These are phyloP conservation scores for Tinea trinotella DNA, from an alignment of 2,888 invertebrate genomes.

Conservation along the genomic window DNA sequence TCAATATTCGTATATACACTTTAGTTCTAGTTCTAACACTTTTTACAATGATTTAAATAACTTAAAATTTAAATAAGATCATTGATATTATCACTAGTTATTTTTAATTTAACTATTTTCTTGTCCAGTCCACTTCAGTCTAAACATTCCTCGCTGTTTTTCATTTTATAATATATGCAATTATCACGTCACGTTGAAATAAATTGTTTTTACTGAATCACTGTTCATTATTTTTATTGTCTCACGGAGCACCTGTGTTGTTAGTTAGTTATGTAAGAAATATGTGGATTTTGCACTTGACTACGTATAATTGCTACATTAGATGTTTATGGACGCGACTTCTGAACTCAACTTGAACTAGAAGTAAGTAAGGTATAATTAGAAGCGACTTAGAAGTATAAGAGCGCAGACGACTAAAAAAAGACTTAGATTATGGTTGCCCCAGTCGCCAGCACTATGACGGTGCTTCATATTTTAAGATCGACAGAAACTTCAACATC, in stretches of 20 bases:
- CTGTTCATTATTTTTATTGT: conserved; percentile 37
- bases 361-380: no score
- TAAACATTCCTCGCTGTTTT: conserved; percentile 71
- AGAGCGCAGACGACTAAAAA: no score
- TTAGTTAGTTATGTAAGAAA: neutral
- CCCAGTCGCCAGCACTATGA: no score
- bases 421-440: no score
- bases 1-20: neutral
- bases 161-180: conserved; percentile 52
- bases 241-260: conserved; percentile 39
- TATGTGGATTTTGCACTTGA: conserved; percentile 35
- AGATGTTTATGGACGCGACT: no score
- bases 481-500: no score
- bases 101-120: conserved; percentile 29
- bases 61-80: conserved; percentile 49
- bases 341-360: no score
- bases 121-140: conserved; percentile 33
- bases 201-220: conserved; percentile 33
- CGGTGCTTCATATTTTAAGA: no score
- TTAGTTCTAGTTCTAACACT: neutral
- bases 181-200: conserved; percentile 49
- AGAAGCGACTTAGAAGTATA: no score
- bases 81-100: conserved; percentile 63
- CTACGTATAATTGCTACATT: conserved; percentile 24
- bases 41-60: conserved; percentile 24